These are phyloP conservation scores for Habroteleia sp. DNA, from an alignment of 2,888 invertebrate species.

Conservation along the genomic window DNA sequence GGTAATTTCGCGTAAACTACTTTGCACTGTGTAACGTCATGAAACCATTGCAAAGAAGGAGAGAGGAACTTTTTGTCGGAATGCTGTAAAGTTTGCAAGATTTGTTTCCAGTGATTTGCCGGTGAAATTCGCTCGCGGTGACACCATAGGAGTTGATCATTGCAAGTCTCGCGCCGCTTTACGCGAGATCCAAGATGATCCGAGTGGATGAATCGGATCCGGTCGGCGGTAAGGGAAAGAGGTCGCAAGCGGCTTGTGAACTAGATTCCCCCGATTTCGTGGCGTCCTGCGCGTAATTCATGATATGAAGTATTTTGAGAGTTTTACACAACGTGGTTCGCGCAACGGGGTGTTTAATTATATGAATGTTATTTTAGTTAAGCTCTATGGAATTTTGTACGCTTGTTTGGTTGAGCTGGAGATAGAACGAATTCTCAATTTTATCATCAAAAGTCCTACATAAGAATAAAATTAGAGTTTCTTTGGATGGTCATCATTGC, in stretches of 20 bases:
- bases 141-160: not conserved
- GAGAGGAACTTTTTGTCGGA: not conserved
- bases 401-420: constrained; percentile 1
- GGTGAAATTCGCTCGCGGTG: not conserved
- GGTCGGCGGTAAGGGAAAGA: constrained; percentile 88
- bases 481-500: not conserved
- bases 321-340: constrained; percentile 42
- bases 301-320: constrained; percentile 47
- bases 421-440: constrained; percentile 17
- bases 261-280: constrained; percentile 47
- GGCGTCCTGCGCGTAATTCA: constrained; percentile 31
- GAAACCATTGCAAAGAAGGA: not conserved
- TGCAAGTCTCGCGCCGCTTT: constrained; percentile 10
- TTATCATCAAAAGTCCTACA: constrained; percentile 17
- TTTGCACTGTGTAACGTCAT: not conserved
- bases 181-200: constrained; percentile 84
- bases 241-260: constrained; percentile 46
- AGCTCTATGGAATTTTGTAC: constrained; percentile 13
- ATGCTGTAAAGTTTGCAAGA: not conserved
- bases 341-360: constrained; percentile 33
- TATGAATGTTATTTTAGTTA: constrained; percentile 44
- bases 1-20: constrained; percentile 6
- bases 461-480: constrained; percentile 22
- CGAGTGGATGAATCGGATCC: constrained; percentile 95
- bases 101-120: constrained; percentile 7